phyloP scores from a whole-genome alignment of 2,113 vertebrate species.

The Hypocryptadius cinnamomeus region DNA sequence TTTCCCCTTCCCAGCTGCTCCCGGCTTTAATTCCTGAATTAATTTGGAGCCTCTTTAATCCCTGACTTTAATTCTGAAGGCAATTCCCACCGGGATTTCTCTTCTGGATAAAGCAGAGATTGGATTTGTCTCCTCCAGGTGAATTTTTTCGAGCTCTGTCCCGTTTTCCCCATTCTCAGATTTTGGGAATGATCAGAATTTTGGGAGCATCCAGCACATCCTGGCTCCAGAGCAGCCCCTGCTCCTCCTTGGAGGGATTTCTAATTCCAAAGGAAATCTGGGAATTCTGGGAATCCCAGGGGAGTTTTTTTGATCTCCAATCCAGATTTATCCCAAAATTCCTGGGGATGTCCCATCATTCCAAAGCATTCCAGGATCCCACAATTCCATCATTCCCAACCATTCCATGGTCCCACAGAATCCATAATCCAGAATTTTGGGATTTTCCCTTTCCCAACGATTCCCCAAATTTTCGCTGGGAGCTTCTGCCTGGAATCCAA shows the following conservation, averaged over 20 bases:
- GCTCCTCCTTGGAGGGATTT: background rate
- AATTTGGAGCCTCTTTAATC: background rate
- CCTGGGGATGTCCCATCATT: background rate
- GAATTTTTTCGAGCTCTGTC: background rate
- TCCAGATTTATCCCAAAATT: rapidly evolving
- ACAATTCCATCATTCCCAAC: background rate
- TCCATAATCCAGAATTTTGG: background rate
- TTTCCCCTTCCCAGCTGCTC: background rate
- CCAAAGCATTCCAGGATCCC: background rate
- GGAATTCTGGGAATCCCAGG: background rate
- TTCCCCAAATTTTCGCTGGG: too few species aligned
- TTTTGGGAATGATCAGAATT: background rate
- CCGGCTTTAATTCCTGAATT: background rate
- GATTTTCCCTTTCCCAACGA: background rate
- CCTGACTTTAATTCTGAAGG: background rate
- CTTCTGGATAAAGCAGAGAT: background rate
- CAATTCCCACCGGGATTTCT: background rate
- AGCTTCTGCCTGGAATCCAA: background rate
- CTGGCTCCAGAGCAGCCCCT: rapidly evolving
- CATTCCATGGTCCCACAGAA: background rate
- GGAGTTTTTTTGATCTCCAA: background rate
- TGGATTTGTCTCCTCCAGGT: background rate
- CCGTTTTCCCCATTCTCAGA: rapidly evolving
- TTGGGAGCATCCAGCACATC: background rate
- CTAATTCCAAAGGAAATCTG: background rate